Evolutionary conservation across 2,888 invertebrate genomes (phyloP).

Genomic region (Caenorhabditis sp.): DNA sequence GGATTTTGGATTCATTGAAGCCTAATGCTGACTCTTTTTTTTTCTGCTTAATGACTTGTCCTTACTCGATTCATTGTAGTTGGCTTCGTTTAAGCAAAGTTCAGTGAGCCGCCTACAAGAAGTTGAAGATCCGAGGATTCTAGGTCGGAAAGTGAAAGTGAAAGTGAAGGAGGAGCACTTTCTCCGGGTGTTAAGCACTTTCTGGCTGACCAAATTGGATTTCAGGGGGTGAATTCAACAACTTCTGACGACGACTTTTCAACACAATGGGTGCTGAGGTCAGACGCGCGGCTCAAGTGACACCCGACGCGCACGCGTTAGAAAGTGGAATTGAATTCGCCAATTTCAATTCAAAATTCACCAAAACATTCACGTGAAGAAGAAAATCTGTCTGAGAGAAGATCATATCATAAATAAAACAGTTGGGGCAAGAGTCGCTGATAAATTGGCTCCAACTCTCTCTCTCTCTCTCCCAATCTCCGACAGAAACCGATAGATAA

Average conservation of each 20-base stretch:
- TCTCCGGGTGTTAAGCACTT: neutral
- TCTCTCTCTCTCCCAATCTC: neutral
- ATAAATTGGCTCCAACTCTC: conserved; percentile 17
- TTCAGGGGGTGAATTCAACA: conserved; percentile 3
- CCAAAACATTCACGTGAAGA: conserved; percentile 37
- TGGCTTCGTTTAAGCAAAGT: conserved; percentile 30
- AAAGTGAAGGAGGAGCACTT: conserved; percentile 5
- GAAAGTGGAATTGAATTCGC: conserved; percentile 12
- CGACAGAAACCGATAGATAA: conserved; percentile 20
- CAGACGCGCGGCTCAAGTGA: conserved; percentile 37
- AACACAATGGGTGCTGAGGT: conserved; percentile 35
- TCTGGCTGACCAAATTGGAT: conserved; percentile 34
- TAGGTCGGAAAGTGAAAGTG: neutral
- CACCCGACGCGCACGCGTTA: conserved; percentile 7
- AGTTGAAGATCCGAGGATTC: conserved; percentile 9
- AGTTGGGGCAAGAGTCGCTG: conserved; percentile 6
- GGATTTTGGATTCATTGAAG: neutral
- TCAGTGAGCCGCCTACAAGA: conserved; percentile 34
- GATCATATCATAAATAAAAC: conserved; percentile 32
- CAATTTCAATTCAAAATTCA: too few relatives aligned
- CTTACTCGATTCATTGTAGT: conserved; percentile 32
- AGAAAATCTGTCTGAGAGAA: conserved; percentile 12
- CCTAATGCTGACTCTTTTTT: neutral
- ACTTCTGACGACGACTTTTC: conserved; percentile 19
- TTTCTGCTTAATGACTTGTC: too few relatives aligned